A percentile compares a stretch with the other conserved stretches of the same genome.
phyloP scores from a whole-genome alignment of 2,797 vertebrate genomes.

The Falco naumanni region DNA sequence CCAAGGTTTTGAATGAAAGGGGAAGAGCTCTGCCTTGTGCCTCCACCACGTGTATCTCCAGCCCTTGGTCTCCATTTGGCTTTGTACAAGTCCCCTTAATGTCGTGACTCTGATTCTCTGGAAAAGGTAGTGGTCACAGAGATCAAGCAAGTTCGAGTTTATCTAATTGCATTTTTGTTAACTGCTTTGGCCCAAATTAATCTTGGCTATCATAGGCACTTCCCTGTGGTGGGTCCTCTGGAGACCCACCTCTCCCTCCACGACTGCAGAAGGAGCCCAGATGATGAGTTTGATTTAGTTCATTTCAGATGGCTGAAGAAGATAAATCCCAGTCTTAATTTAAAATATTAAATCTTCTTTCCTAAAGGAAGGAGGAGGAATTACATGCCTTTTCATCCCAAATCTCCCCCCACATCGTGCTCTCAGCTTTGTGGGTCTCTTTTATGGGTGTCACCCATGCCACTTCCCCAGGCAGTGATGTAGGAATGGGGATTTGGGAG shows the following conservation, averaged over 20 bases:
- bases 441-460: rapidly evolving
- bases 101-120: background rate
- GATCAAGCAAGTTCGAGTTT: background rate
- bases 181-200: background rate
- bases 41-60: background rate
- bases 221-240: background rate
- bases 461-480: background rate
- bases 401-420: background rate
- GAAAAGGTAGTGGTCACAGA: background rate
- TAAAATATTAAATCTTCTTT: background rate
- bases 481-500: rapidly evolving
- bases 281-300: background rate
- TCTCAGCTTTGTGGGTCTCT: background rate
- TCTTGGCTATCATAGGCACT: background rate
- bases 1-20: background rate
- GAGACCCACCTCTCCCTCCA: background rate
- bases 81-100: background rate
- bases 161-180: background rate
- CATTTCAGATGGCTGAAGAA: background rate
- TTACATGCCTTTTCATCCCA: background rate
- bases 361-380: background rate
- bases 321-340: background rate
- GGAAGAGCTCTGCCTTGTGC: background rate
- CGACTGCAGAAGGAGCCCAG: background rate
- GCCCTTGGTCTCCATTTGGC: background rate